Evolutionary conservation across 2,888 invertebrate species (phyloP).

Genomic region (Pediacus dermestoides): DNA sequence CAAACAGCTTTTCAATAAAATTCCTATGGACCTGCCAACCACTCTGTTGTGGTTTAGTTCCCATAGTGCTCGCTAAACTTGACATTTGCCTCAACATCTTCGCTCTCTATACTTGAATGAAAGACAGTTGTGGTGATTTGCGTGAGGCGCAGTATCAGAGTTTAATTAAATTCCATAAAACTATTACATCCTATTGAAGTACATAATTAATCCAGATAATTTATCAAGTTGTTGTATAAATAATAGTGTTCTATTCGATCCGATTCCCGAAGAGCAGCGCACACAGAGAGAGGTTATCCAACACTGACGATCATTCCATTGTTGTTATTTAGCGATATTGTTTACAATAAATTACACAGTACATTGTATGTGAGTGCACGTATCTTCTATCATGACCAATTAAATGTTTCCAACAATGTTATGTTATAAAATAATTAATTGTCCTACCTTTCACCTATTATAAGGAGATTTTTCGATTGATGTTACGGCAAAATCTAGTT

Average conservation of each 20-base stretch:
- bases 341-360: slow-evolving; percentile 47
- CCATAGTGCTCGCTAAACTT: too few relatives aligned
- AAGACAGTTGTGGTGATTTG: slow-evolving; percentile 4
- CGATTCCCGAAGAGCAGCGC: too few relatives aligned
- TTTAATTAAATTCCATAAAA: slow-evolving; percentile 28
- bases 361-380: slow-evolving; percentile 47
- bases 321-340: slow-evolving; percentile 48
- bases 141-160: slow-evolving; percentile 7
- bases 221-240: slow-evolving; percentile 33
- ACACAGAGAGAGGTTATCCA: slow-evolving; percentile 44
- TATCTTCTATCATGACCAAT: slow-evolving; percentile 48
- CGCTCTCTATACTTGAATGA: too few relatives aligned
- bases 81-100: too few relatives aligned
- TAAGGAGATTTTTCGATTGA: too few relatives aligned
- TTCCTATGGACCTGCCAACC: too few relatives aligned
- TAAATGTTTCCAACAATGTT: slow-evolving; percentile 46
- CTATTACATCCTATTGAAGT: slow-evolving; percentile 18
- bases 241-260: slow-evolving; percentile 30
- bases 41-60: too few relatives aligned
- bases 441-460: slow-evolving; percentile 45
- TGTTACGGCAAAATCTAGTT: too few relatives aligned
- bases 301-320: slow-evolving; percentile 43
- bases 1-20: too few relatives aligned
- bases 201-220: slow-evolving; percentile 33
- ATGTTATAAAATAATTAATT: slow-evolving; percentile 48